Conservation (phyloP, 2,113 vertebrate species). For the Microtus oregoni region DNA sequence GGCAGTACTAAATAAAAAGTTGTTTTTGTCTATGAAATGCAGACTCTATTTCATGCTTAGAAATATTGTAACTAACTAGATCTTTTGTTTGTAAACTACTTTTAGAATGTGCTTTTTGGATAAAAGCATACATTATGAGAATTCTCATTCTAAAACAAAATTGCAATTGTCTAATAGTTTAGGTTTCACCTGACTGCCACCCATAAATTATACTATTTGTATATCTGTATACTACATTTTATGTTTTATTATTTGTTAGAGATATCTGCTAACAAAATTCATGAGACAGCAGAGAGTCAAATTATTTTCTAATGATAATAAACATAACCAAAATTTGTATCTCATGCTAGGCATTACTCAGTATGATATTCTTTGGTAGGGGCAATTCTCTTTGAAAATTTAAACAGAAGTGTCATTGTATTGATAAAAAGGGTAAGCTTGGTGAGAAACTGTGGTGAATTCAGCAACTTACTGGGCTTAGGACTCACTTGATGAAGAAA, state of each 20-base stretch:
- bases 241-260: neutral
- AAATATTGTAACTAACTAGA: neutral
- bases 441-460: neutral
- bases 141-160: neutral
- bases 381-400: neutral
- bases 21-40: neutral
- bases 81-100: neutral
- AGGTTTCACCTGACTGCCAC: neutral
- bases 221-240: neutral
- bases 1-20: neutral
- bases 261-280: neutral
- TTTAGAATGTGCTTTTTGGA: neutral
- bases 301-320: too few relatives aligned
- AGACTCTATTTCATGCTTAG: neutral
- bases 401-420: too few relatives aligned
- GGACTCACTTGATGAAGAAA: neutral
- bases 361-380: neutral
- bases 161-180: neutral
- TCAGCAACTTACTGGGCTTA: neutral
- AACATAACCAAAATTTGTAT: neutral
- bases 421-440: neutral
- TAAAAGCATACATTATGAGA: neutral
- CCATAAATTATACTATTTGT: neutral
- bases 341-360: too few relatives aligned
- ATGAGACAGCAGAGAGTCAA: neutral